phyloP scores from a whole-genome alignment of 1,140 invertebrate species.

The Temnothorax nylanderi region DNA sequence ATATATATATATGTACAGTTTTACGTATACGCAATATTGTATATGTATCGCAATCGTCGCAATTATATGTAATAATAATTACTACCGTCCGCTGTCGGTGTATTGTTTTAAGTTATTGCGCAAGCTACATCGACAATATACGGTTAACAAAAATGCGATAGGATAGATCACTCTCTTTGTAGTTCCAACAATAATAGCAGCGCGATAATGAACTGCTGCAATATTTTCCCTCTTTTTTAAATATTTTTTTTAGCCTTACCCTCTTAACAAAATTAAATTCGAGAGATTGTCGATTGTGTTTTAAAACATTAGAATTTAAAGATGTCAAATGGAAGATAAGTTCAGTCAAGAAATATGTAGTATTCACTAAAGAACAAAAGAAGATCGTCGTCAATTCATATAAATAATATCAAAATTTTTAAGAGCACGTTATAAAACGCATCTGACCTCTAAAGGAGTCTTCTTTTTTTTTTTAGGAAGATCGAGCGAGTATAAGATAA shows the following conservation, averaged over 20 bases:
- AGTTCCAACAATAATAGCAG: constrained; percentile 22
- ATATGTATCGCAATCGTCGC: constrained; percentile 72
- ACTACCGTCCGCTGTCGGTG: constrained; percentile 68
- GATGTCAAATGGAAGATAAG: constrained; percentile 10
- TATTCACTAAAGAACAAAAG: neutral
- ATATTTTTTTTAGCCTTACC: neutral
- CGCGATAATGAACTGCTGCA: constrained; percentile 7
- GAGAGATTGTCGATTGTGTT: constrained; percentile 7
- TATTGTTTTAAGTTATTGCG: constrained; percentile 76
- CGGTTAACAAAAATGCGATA: constrained; percentile 66
- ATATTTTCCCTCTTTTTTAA: neutral
- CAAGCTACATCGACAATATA: constrained; percentile 71
- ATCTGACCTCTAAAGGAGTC: neutral
- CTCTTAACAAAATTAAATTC: neutral
- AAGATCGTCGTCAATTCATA: neutral
- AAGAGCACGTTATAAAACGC: constrained; percentile 9
- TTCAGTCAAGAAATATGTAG: neutral
- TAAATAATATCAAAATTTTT: constrained; percentile 6
- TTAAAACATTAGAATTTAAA: constrained; percentile 19
- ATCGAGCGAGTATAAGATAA: constrained; percentile 45
- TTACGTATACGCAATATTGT: constrained; percentile 55
- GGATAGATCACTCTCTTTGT: constrained; percentile 47
- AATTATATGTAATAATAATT: constrained; percentile 56
- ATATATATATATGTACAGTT: constrained; percentile 66
- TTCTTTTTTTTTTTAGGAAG: constrained; percentile 11